phyloP scores from a whole-genome alignment of 2,888 invertebrate genomes.

The Pantelozetes paolii region DNA sequence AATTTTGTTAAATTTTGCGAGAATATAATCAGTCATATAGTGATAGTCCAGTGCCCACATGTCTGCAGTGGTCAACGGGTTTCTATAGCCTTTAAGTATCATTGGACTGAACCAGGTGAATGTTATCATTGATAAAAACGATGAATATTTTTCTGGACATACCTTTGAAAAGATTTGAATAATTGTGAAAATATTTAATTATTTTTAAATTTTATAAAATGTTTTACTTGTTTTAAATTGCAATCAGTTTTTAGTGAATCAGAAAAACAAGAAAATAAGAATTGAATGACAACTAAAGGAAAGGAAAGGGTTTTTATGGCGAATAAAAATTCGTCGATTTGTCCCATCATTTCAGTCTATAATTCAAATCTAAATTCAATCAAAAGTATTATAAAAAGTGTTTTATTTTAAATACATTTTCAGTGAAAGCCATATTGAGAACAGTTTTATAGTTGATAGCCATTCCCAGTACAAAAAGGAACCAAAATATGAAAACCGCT shows the following conservation, averaged over 20 bases:
- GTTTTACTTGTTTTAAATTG: background rate
- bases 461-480: conserved; percentile 67
- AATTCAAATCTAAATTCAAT: background rate
- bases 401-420: background rate
- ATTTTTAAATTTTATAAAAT: background rate
- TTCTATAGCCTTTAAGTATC: conserved; percentile 36
- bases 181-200: background rate
- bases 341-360: background rate
- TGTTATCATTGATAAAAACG: conserved; percentile 41
- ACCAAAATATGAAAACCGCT: conserved; percentile 83
- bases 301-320: background rate
- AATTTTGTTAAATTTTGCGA: conserved; percentile 34
- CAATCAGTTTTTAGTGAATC: background rate
- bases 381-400: background rate
- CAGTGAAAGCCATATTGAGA: background rate
- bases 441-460: conserved; percentile 67
- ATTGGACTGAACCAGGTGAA: conserved; percentile 42
- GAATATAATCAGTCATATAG: conserved; percentile 14
- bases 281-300: conserved; percentile 8
- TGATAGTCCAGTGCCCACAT: conserved; percentile 35
- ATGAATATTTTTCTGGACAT: conserved; percentile 32
- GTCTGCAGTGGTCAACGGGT: conserved; percentile 38
- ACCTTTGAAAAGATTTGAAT: background rate
- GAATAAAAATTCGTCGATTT: background rate
- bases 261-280: conserved; percentile 17